Conservation (phyloP, 37 sponge, comb jelly and placozoan species). For the Dysidea cf. avara region DNA sequence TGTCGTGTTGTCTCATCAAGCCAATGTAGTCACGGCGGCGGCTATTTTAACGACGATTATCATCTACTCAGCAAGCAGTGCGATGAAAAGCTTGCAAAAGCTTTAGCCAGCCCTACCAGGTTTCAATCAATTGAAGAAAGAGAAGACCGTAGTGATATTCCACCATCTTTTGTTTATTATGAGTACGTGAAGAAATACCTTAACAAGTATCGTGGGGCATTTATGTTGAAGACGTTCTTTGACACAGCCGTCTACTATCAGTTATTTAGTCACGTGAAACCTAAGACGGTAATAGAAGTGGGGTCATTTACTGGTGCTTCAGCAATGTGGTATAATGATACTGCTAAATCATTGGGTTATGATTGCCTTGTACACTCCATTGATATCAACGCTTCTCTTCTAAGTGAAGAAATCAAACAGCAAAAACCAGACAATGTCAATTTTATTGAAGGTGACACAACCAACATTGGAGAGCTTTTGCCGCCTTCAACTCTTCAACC, state of each 20-base stretch:
- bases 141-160: no score
- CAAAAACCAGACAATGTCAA: constrained; percentile 43
- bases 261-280: constrained; percentile 37
- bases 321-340: constrained; percentile 61
- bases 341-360: constrained; percentile 4
- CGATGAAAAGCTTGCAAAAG: no score
- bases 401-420: constrained; percentile 9
- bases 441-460: constrained; percentile 50
- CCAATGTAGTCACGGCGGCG: no score
- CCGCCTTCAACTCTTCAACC: constrained; percentile 16
- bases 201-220: constrained; percentile 8
- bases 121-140: no score
- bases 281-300: constrained; percentile 61
- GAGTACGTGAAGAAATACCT: constrained; percentile 27
- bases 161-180: no score
- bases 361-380: constrained; percentile 28
- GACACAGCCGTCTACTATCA: constrained; percentile 30
- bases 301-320: no score
- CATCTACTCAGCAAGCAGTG: no score
- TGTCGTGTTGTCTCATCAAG: no score
- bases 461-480: constrained; percentile 47
- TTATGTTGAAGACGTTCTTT: constrained; percentile 10
- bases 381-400: constrained; percentile 45
- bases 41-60: no score
- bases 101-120: no score